phyloP scores from a whole-genome alignment of 2,888 invertebrate genomes.

The Bellardia pandia region DNA sequence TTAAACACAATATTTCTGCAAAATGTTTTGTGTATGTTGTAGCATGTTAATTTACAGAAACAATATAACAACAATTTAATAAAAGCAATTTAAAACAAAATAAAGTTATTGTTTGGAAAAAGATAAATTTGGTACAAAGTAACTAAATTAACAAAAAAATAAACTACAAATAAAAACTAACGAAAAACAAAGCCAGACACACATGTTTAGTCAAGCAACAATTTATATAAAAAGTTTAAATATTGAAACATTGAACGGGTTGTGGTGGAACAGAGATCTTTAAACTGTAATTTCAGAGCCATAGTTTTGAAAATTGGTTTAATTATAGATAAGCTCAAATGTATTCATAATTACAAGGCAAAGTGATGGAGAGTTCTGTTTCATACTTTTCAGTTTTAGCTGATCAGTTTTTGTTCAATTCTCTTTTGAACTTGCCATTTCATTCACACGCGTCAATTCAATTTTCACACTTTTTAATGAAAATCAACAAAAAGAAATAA shows the following conservation, averaged over 20 bases:
- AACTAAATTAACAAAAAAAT: background rate
- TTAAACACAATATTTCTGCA: conserved; percentile 52
- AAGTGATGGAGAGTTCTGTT: too few relatives aligned
- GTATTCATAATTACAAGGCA: too few relatives aligned
- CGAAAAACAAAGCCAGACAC: background rate
- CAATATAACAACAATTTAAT: conserved; percentile 34
- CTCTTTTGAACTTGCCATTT: too few relatives aligned
- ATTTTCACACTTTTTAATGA: too few relatives aligned
- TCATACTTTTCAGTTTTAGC: too few relatives aligned
- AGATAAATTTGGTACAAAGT: conserved; percentile 43
- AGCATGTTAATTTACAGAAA: conserved; percentile 35
- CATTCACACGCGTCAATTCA: too few relatives aligned
- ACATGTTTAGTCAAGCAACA: conserved; percentile 45
- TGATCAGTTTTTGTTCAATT: too few relatives aligned
- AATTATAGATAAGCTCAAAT: too few relatives aligned
- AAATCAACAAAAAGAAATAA: too few relatives aligned
- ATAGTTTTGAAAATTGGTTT: background rate
- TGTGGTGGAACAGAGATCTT: background rate
- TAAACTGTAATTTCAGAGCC: background rate
- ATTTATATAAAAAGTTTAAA: conserved; percentile 37
- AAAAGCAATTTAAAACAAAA: conserved; percentile 52
- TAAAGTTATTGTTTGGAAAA: conserved; percentile 58
- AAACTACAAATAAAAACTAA: background rate
- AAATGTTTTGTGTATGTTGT: conserved; percentile 17
- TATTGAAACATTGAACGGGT: conserved; percentile 18